Base-by-base conservation (phyloP, 2,113 vertebrate species). In the Boleophthalmus pectinirostris region DNA sequence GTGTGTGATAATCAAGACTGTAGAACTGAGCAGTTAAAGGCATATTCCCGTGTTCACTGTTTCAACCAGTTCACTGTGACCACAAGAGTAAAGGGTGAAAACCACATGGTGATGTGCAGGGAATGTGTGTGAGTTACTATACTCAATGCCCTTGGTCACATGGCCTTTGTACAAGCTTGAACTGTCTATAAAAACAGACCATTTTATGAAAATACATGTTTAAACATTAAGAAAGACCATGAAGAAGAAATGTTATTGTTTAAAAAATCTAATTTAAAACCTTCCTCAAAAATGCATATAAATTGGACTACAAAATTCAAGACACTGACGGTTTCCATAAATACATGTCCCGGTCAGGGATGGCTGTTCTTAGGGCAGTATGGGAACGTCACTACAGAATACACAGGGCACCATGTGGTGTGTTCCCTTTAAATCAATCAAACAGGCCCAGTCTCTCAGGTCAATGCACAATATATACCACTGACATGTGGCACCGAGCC, bases 1-100 rank as follows among this genome's bases (percentile, higher is more conserved):
- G 82, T 89, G 92, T 94, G 92, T 93, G 91, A 91, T 88, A 87
- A 91, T 94, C 91, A 93, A 93, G 90, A 94, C 91, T 57, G 73
- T 82, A 88, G 83, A 88, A 91, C 89, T 90, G 88, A 90, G 90
- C 91, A 93, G 84, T 90, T 89, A 89, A 94, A 94, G 92, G 90
- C 91, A 90, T 92, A 87, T 93, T 92, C 89, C 85, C 85, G 89
- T 87, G 82, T 90, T 87, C 72, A 87, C 90, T 85, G 68, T 51
- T 54, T 38, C 68, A 64, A 60, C 10, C 43, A 66, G 72, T 58
- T 58, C 68, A 65, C 78, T 85, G 79, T 23, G 74, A 83, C 70
- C 70, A 83, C 58, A 82, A 84, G 66, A 69, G 25, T 74, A 15
- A 75, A 68, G 75, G 66, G 67, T 80, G 63, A 70, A 88, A 78